These are phyloP conservation scores for Bostrychus sinensis DNA, from an alignment of 2,113 vertebrate species.

Conservation along the genomic window DNA sequence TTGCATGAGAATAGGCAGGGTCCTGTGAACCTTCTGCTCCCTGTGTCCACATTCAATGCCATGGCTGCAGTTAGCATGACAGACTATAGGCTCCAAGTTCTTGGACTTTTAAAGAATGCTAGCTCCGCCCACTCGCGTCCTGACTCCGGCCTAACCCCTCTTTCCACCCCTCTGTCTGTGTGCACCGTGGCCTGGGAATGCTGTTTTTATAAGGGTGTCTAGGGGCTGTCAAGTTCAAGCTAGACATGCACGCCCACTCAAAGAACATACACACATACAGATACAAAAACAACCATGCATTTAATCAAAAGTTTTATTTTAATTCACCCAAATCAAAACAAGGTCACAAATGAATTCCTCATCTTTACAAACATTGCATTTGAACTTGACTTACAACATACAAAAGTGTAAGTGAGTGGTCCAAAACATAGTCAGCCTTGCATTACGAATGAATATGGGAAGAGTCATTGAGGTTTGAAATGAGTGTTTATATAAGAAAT, in stretches of 20 bases:
- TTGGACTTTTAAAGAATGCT: conserved; percentile 46
- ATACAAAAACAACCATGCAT: neutral
- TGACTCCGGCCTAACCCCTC: conserved; percentile 24
- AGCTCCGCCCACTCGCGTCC: conserved; percentile 16
- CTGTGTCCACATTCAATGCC: conserved; percentile 75
- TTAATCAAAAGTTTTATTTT: neutral
- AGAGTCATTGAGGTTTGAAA: conserved; percentile 33
- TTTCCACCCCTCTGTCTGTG: conserved; percentile 28
- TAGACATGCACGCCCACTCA: conserved; percentile 26
- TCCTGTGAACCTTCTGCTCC: conserved; percentile 84
- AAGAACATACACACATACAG: conserved; percentile 8
- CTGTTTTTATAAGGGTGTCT: conserved; percentile 46
- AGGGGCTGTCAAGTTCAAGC: conserved; percentile 61
- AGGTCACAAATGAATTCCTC: neutral
- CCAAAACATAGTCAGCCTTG: conserved; percentile 10
- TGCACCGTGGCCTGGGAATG: conserved; percentile 20
- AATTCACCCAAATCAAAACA: neutral
- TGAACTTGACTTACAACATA: neutral
- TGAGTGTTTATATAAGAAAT: conserved; percentile 22
- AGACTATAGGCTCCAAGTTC: conserved; percentile 77
- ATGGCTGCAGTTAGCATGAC: conserved; percentile 77
- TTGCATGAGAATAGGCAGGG: conserved; percentile 80
- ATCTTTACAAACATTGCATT: neutral
- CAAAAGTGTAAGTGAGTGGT: neutral
- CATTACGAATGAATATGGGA: conserved; percentile 17